These are phyloP conservation scores for Tragelaphus eurycerus DNA, from an alignment of 2,797 vertebrate genomes.

Conservation along the genomic window DNA sequence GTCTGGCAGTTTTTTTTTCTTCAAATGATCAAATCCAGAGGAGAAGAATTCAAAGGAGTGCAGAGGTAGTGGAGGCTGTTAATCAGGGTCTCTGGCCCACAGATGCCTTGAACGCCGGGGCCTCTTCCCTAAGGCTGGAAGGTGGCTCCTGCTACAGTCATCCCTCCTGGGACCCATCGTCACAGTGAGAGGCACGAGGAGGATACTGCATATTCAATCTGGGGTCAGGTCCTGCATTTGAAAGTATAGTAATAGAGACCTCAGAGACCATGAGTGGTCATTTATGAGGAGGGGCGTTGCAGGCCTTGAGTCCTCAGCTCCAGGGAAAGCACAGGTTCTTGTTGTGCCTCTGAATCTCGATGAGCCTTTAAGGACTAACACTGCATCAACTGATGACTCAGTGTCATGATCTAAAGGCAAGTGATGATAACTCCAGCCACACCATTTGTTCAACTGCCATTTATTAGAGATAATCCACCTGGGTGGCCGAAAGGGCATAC, in stretches of 20 bases:
- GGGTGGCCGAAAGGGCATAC: neutral
- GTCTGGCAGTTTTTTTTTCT: neutral
- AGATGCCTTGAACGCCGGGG: neutral
- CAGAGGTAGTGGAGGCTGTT: neutral
- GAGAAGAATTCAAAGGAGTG: neutral
- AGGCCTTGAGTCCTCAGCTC: neutral
- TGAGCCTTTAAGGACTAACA: neutral
- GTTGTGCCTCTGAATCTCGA: neutral
- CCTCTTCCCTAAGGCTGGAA: neutral
- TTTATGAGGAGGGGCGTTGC: neutral
- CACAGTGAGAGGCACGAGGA: neutral
- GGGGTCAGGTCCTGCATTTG: neutral
- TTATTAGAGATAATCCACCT: neutral
- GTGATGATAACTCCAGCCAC: neutral
- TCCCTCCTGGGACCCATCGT: neutral
- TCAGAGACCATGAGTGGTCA: neutral
- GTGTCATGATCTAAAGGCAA: neutral
- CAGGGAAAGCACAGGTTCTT: neutral
- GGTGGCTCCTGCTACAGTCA: neutral
- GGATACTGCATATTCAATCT: neutral
- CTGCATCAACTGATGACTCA: neutral
- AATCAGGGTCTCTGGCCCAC: accelerated
- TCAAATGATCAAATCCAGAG: neutral
- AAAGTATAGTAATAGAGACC: neutral
- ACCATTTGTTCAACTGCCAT: neutral